Conservation (phyloP, 2,888 invertebrate species). For the Ophonus ardosiacus region DNA sequence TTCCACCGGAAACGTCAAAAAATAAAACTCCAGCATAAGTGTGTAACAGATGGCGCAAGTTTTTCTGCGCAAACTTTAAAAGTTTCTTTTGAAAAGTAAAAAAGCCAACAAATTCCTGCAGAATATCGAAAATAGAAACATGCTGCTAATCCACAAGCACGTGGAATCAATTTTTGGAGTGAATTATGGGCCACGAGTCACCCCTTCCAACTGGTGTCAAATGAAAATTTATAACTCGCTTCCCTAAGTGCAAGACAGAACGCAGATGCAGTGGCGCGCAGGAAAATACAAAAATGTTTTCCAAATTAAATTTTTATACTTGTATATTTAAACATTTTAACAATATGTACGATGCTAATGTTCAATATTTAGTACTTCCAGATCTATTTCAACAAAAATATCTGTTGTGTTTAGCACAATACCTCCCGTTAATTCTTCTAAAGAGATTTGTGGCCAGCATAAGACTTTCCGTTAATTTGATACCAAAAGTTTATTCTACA, state of each 20-base stretch:
- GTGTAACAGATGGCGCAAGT: constrained; percentile 51
- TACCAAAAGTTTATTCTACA: too few relatives aligned
- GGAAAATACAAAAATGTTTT: neutral
- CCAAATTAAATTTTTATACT: neutral
- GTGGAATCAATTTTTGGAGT: constrained; percentile 52
- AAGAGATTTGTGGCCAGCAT: too few relatives aligned
- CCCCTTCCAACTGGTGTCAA: constrained; percentile 53
- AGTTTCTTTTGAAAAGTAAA: constrained; percentile 45
- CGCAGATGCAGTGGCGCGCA: neutral
- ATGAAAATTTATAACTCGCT: constrained; percentile 62
- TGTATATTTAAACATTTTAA: too few relatives aligned
- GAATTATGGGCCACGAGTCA: constrained; percentile 33
- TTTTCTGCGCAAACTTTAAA: constrained; percentile 29
- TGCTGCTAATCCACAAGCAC: constrained; percentile 48
- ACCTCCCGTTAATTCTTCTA: too few relatives aligned
- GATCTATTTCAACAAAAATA: too few relatives aligned
- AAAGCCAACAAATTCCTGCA: constrained; percentile 38
- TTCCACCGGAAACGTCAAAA: constrained; percentile 40
- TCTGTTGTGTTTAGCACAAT: too few relatives aligned
- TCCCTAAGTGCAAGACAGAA: constrained; percentile 46
- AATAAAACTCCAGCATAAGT: constrained; percentile 39
- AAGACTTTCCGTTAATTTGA: too few relatives aligned
- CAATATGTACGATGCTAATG: too few relatives aligned
- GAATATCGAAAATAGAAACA: constrained; percentile 57
- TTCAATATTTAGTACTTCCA: too few relatives aligned